Percentiles rank a stretch among this genome's conserved stretches.
These are phyloP conservation scores for Rhadinocentrus ornatus DNA, from an alignment of 2,797 vertebrate genomes.

Conservation along the genomic window DNA sequence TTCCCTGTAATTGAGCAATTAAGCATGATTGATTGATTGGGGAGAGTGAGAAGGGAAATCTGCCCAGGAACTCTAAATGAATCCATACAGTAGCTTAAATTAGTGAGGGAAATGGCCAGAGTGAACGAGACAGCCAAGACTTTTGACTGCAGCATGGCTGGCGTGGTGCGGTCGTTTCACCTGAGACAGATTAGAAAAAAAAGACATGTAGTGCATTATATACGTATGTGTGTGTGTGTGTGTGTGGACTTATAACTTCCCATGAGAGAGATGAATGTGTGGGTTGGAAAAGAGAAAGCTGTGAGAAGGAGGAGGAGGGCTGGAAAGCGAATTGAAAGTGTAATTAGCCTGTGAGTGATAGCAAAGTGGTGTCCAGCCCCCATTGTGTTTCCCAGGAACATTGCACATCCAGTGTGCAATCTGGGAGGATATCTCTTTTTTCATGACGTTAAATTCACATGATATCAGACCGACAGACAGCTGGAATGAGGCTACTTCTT, in stretches of 20 bases:
- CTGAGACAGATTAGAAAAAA: slow-evolving; percentile 51
- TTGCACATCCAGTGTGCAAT: slow-evolving; percentile 5
- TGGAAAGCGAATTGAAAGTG: slow-evolving; percentile 32
- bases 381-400: slow-evolving; percentile 32
- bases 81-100: slow-evolving; percentile 77
- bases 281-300: slow-evolving; percentile 29
- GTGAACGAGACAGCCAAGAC: slow-evolving; percentile 35
- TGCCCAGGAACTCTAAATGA: slow-evolving; percentile 49
- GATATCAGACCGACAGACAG: slow-evolving; percentile 41
- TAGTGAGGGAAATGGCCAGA: slow-evolving; percentile 54
- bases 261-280: slow-evolving; percentile 45
- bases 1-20: slow-evolving; percentile 80
- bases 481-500: neutral
- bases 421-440: slow-evolving; percentile 13
- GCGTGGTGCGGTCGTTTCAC: slow-evolving; percentile 27
- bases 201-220: neutral
- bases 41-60: slow-evolving; percentile 58
- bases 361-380: slow-evolving; percentile 38
- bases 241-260: slow-evolving; percentile 31
- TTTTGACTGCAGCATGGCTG: slow-evolving; percentile 45
- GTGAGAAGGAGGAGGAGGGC: slow-evolving; percentile 13
- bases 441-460: slow-evolving; percentile 20
- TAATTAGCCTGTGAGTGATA: slow-evolving; percentile 66
- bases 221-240: slow-evolving; percentile 9
- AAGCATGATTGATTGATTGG: slow-evolving; percentile 77